Evolutionary conservation across 2,113 vertebrate species (phyloP), one percentile per base, ranked within the genome.

Genomic region (Chaetodon trifascialis): DNA sequence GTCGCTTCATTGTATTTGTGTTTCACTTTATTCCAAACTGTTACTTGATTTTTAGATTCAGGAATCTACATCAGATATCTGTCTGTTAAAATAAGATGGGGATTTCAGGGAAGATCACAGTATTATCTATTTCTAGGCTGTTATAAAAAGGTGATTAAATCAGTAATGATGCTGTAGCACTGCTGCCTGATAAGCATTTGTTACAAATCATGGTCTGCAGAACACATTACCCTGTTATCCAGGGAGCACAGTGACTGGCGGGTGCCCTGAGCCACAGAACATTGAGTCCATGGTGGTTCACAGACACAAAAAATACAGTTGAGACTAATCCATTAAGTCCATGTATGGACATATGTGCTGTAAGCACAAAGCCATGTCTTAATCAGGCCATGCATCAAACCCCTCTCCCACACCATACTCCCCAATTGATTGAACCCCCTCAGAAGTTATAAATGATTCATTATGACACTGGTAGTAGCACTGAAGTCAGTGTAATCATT

Each of bases 381-480:
- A 72, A 84, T 80, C 77, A 77, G 79, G 40, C 65, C 76, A 80
- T 74, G 71, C 73, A 89, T 87, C 84, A 88, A 65, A 80, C 46
- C 70, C 11, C 23, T 68, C 55, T 19, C 64, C 55, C 65, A 71
- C 66, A 55, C 76, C 72, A 70, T 54, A 12, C 51, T 73, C 73
- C 25, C 23, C 84, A 72, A 85, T 91, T 80, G 49, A 91, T 90
- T 44, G 38, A 62, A 23, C 70, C 80, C 70, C 30, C 56, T 64
- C 84, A 83, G 72, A 81, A 65, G 63, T 44, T 54, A 65, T 92
- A 63, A 87, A 88, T 90, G 82, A 91, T 92, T 92, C 69, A 91
- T 91, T 74, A 82, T 74, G 21, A 87, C 40, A 79, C 80, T 42
- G 79, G 66, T 69, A 65, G 49, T 34, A 60, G 63, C 56, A 54